Evolutionary conservation across 1,140 invertebrate species (phyloP), one percentile per base, ranked within the genome.

Genomic region (Hetaerina americana): DNA sequence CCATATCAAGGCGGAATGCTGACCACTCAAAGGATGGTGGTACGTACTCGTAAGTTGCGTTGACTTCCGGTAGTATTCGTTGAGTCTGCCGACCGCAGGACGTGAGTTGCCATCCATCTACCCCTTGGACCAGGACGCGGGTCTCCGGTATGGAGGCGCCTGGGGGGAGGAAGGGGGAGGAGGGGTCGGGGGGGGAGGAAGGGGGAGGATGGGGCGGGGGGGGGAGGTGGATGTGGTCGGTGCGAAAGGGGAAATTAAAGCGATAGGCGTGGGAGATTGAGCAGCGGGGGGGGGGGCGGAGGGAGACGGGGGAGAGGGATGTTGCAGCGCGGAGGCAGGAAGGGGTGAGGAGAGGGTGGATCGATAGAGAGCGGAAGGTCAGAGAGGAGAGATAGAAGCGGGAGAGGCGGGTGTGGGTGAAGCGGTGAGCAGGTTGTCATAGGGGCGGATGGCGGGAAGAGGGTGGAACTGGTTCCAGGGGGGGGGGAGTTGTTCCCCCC

Each of bases 221-320:
- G 57, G 31, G 31, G 31, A 18, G 31, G 31, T 6, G 31, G 31
- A 18, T 6, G 31, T 6, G 31, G 31, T 6, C 6, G 31, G 31
- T 6, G 31, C 6, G 31, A 22, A 15, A 8, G 26, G 25, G 26
- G 24, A 18, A n/a, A 49, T 5, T 57, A 15, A 66, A 49, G 69
- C 49, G 27, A 22, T 40, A 66, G 26, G 29, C 31, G 72, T 40
- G 71, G 69, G 71, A 66, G 70, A 72, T 73, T 71, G 75, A 28
- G 72, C 75, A 77, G 77, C 74, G 75, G 74, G 71, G 76, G 72
- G 75, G 75, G 76, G 76, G 76, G 75, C 74, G 74, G 73, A 70
- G 73, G 72, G 75, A 74, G 77, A 76, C 74, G 77, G 77, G 77
- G 77, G 77, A 76, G 77, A 75, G 77, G 77, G 77, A 77, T 76